A percentile compares a stretch with the other conserved stretches of the same genome.
These are phyloP conservation scores for Halcyon smyrnensis DNA, from an alignment of 2,797 vertebrate species.

Conservation along the genomic window DNA sequence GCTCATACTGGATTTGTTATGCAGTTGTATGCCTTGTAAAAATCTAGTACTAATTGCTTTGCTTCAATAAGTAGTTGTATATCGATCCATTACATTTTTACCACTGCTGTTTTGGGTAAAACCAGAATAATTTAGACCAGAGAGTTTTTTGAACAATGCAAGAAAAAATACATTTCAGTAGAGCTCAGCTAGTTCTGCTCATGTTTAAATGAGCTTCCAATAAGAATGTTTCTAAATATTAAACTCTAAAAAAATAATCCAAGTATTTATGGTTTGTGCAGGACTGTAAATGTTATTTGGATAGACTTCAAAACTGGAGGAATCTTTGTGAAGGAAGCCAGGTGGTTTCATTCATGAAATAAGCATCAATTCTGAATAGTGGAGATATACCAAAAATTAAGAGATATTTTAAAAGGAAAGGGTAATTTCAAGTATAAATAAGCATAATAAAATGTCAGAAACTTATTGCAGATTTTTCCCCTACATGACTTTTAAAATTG, in stretches of 20 bases:
- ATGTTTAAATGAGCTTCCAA: neutral
- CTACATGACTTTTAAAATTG: neutral
- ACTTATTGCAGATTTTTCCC: neutral
- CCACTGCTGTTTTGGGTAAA: neutral
- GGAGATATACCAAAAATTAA: neutral
- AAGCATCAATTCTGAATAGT: neutral
- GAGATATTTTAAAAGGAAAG: neutral
- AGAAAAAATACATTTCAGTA: neutral
- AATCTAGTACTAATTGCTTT: neutral
- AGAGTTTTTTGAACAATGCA: neutral
- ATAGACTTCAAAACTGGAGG: conserved; percentile 16
- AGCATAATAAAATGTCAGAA: neutral
- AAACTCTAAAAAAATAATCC: neutral
- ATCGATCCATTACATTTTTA: neutral
- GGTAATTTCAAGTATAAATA: neutral
- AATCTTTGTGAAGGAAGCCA: conserved; percentile 13
- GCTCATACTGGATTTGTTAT: neutral
- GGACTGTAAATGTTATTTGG: neutral
- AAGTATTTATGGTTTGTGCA: conserved; percentile 23
- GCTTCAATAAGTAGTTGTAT: neutral
- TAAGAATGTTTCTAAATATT: neutral
- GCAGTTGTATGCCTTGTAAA: neutral
- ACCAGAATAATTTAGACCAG: neutral
- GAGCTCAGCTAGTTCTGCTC: neutral
- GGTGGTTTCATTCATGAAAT: conserved; percentile 14